Base-by-base conservation (phyloP, 1,140 invertebrate genomes). In the Orchestia grillus region DNA sequence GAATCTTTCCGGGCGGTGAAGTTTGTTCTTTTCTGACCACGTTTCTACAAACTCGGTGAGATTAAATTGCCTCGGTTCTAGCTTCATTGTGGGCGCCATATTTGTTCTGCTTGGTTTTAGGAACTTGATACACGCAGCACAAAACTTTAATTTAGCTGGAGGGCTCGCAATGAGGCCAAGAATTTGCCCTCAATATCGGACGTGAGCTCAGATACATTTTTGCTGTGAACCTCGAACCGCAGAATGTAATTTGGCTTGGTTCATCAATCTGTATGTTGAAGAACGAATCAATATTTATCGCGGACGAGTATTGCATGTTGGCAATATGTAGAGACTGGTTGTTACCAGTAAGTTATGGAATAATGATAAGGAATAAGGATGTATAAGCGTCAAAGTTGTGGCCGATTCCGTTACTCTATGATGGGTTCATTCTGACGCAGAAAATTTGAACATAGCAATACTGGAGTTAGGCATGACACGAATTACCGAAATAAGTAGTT, bases 61-160 rank as follows among this genome's bases (percentile, higher is more conserved):
- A 94, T 94, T 94, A 94, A 94, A 94, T 94, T 94, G 92, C 92
- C 44, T 42, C 36, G 44, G 43, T 45, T 16, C 41, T 19, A 42
- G 92, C 92, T 45, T 94, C 92, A 94, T 94, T 94, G 92, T 94
- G 92, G 92, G 16, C 23, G 41, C 43, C 40, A 45, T 94, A 94
- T 94, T 94, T 94, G 92, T 47, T 94, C 44, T 94, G 92, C 92
- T 47, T 40, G 92, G 43, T 45, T 94, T 45, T 94, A 44, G 40
- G 36, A 11, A 47, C 92, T 45, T 47, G 43, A 94, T 94, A n/a
- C 43, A 94, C 43, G 41, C 44, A 11, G 44, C 92, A n/a, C 40
- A 42, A 94, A 94, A 94, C 41, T 94, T 94, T 94, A 45, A 44
- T 94, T 28, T 77, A 15, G 62, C 62, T 36, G 62, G 15, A 36